Base-by-base conservation (phyloP, 2,797 vertebrate species). In the Halcyon chelicuti region DNA sequence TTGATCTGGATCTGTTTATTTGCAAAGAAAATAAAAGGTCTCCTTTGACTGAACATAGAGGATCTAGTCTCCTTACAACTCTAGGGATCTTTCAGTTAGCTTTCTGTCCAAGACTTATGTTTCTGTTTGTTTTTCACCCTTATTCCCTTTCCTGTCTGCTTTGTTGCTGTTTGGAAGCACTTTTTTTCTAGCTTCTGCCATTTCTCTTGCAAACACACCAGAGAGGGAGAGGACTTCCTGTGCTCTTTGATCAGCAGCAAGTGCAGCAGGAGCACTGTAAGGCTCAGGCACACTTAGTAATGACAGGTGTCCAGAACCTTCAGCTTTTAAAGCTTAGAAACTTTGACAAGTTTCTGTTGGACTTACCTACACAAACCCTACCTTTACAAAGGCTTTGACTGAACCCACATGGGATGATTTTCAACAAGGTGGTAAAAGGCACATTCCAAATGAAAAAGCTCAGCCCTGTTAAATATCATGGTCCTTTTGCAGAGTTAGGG, bases 171-270 rank as follows among this genome's bases (percentile, higher is more conserved):
- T 33, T 21, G 3, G 33, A 77, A 86, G 29, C 2, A 4, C 25
- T 26, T 10, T 60, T 58, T 68, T 67, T 55, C 33, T 39, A 22
- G 16, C 16, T 70, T 84, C 54, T 52, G 4, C 28, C 20, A 9
- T 67, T 85, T 80, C 47, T 70, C 9, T 52, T 40, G 46, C 0
- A 1, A 60, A 29, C 14, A n/a, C 6, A 37, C 2, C 0, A 1
- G 37, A 58, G 58, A 40, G 40, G 19, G 26, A 35, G 28, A 44
- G 18, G 37, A 17, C 37, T 52, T 22, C 20, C 20, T 42, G 12
- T 47, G 11, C 28, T 10, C 12, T 80, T 61, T 22, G 40, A 23
- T 47, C 35, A 51, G 49, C 16, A 40, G 26, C 19, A 57, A 16
- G 12, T 23, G 8, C 51, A n/a, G 35, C 2, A 4, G n/a, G 15